These are phyloP conservation scores for Phodopus roborovskii DNA, from an alignment of 2,113 vertebrate genomes.

Conservation along the genomic window DNA sequence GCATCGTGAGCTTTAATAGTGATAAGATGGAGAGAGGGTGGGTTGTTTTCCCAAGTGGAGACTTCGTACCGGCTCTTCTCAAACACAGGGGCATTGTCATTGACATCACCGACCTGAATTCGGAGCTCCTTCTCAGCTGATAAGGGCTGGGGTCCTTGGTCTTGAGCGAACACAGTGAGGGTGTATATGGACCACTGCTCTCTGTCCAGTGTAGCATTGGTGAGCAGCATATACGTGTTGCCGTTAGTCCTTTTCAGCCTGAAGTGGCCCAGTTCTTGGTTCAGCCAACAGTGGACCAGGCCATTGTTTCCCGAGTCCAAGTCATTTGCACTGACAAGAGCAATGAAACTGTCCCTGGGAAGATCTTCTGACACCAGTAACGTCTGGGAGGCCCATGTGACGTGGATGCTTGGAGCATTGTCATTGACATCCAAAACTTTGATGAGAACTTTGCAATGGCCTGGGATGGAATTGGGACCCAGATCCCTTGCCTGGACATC, in stretches of 20 bases:
- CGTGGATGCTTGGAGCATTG: slow-evolving; percentile 90
- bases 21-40: slow-evolving; percentile 85
- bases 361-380: slow-evolving; percentile 90
- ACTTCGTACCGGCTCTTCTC: slow-evolving; percentile 86
- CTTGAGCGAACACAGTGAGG: slow-evolving; percentile 89
- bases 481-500: slow-evolving; percentile 93
- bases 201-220: slow-evolving; percentile 90
- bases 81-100: slow-evolving; percentile 94
- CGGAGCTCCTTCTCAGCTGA: slow-evolving; percentile 86
- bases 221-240: slow-evolving; percentile 93
- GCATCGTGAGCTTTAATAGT: slow-evolving; percentile 89
- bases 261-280: slow-evolving; percentile 89
- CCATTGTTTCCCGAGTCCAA: slow-evolving; percentile 93
- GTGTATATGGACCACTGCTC: slow-evolving; percentile 91
- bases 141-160: slow-evolving; percentile 89
- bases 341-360: slow-evolving; percentile 91
- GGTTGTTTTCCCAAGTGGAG: slow-evolving; percentile 90
- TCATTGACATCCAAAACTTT: slow-evolving; percentile 93
- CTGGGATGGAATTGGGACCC: slow-evolving; percentile 93
- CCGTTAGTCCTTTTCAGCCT: slow-evolving; percentile 89
- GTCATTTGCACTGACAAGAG: slow-evolving; percentile 91
- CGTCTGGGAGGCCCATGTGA: slow-evolving; percentile 89
- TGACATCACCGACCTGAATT: slow-evolving; percentile 92
- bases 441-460: slow-evolving; percentile 93
- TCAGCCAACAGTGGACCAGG: slow-evolving; percentile 88